phyloP scores from a whole-genome alignment of 1,140 invertebrate genomes.

The Sycophila sp. region DNA sequence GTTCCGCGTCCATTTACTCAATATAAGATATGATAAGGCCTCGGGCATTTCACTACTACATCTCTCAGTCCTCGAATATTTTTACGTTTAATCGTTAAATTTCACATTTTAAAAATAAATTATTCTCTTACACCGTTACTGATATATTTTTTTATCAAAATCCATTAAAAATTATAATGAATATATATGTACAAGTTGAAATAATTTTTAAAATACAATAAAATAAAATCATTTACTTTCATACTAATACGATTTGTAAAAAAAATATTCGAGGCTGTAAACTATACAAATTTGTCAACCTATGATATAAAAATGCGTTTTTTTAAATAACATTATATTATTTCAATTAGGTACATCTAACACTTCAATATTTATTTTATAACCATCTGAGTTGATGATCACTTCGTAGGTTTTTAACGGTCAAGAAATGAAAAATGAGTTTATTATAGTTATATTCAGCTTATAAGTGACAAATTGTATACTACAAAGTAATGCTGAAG shows the following conservation, averaged over 20 bases:
- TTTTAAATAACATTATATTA: constrained; percentile 56
- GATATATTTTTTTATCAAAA: background rate
- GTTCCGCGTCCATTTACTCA: constrained; percentile 55
- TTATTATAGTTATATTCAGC: constrained; percentile 13
- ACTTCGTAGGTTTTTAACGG: background rate
- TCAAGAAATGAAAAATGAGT: background rate
- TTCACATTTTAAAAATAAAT: background rate
- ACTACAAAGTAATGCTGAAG: constrained; percentile 22
- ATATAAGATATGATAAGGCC: constrained; percentile 62
- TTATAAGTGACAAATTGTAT: constrained; percentile 35
- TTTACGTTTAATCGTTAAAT: constrained; percentile 38
- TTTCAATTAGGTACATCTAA: constrained; percentile 51
- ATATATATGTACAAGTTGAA: background rate
- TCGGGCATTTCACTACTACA: constrained; percentile 62
- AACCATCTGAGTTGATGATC: constrained; percentile 25
- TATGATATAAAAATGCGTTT: constrained; percentile 58
- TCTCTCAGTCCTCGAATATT: constrained; percentile 55
- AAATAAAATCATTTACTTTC: constrained; percentile 28
- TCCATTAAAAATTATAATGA: constrained; percentile 9
- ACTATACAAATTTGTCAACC: constrained; percentile 57
- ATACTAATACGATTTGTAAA: constrained; percentile 23
- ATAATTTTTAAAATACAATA: background rate
- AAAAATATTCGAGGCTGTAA: constrained; percentile 58
- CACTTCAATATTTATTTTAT: constrained; percentile 46
- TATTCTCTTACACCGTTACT: background rate